Conservation (phyloP, 2,888 invertebrate genomes). For the Venusia cambrica region DNA sequence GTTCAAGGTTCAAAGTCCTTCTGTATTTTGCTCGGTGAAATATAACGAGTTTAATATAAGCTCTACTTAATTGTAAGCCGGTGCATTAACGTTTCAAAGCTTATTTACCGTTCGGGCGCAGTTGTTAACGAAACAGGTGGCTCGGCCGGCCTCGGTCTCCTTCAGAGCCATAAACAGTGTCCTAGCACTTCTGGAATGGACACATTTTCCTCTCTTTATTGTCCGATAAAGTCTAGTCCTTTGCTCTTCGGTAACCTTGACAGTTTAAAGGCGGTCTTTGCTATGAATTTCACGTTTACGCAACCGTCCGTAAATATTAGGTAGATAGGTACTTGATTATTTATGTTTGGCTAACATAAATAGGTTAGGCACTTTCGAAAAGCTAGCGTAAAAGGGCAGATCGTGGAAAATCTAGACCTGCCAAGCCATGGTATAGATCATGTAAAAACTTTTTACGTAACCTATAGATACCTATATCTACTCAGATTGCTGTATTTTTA, state of each 20-base stretch:
- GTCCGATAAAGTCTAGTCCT: conserved; percentile 63
- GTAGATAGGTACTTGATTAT: conserved; percentile 66
- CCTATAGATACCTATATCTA: too few species aligned
- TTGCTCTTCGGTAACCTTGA: conserved; percentile 62
- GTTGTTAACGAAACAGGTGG: conserved; percentile 45
- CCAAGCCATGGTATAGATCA: too few species aligned
- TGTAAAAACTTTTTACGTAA: too few species aligned
- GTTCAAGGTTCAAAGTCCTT: conserved; percentile 4
- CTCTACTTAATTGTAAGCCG: conserved; percentile 20
- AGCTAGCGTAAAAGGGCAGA: too few species aligned
- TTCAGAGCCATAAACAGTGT: conserved; percentile 48
- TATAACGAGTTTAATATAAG: conserved; percentile 18
- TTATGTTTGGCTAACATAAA: too few species aligned
- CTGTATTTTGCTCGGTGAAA: conserved; percentile 10
- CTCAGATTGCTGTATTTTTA: too few species aligned
- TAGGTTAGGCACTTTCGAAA: too few species aligned
- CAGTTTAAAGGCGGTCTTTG: conserved; percentile 69
- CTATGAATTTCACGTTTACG: conserved; percentile 58
- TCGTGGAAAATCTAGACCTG: too few species aligned
- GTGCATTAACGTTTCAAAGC: conserved; percentile 25
- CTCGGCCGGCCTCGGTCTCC: conserved; percentile 45
- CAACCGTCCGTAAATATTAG: conserved; percentile 39
- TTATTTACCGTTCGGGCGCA: conserved; percentile 23
- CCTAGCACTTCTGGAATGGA: conserved; percentile 56
- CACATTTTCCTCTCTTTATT: conserved; percentile 72